Evolutionary conservation across 2,888 invertebrate species (phyloP).

Genomic region (Hesperia comma): DNA sequence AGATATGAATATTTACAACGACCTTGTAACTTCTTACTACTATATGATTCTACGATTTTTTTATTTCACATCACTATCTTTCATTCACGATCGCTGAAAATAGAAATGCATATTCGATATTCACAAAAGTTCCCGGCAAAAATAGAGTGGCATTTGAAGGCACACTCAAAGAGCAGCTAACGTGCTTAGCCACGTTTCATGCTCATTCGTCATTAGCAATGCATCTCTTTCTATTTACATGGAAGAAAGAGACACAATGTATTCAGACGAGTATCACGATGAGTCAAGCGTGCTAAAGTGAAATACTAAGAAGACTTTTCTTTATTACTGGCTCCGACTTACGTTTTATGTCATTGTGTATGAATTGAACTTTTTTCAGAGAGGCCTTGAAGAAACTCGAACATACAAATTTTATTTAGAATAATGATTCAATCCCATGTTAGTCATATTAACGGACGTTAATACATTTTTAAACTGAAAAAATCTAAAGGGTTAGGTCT

Average conservation of each 20-base stretch:
- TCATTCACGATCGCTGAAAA: conserved; percentile 26
- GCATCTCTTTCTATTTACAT: conserved; percentile 11
- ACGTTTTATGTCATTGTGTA: conserved; percentile 2
- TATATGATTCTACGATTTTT: neutral
- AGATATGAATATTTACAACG: conserved; percentile 5
- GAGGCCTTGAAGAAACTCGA: neutral
- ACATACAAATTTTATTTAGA: too few species aligned
- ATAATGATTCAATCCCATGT: too few species aligned
- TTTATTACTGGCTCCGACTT: conserved; percentile 4
- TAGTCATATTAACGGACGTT: too few species aligned
- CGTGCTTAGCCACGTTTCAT: conserved; percentile 18
- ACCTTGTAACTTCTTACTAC: conserved; percentile 3
- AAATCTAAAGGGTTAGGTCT: too few species aligned
- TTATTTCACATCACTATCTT: conserved; percentile 6
- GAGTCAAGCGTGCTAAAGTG: conserved; percentile 30
- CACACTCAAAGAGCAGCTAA: conserved; percentile 12
- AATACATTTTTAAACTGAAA: too few species aligned
- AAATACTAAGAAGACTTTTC: conserved; percentile 19
- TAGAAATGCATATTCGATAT: conserved; percentile 28
- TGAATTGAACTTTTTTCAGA: neutral
- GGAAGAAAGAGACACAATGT: conserved; percentile 16
- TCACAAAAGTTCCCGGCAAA: conserved; percentile 18
- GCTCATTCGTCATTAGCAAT: conserved; percentile 18
- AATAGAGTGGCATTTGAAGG: conserved; percentile 33
- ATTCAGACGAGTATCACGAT: conserved; percentile 9